phyloP scores from a whole-genome alignment of 2,888 invertebrate species.

The Magallana nippona region DNA sequence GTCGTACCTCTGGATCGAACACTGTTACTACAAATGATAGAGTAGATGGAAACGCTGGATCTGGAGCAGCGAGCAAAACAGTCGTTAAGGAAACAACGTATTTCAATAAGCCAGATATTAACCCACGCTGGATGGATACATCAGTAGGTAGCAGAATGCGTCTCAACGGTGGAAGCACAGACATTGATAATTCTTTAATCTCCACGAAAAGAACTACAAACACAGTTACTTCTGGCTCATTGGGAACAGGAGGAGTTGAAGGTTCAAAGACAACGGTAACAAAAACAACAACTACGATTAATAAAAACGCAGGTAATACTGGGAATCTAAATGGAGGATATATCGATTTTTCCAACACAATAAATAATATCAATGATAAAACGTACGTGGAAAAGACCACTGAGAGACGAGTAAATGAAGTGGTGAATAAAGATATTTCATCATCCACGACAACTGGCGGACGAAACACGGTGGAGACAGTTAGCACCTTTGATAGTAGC shows the following conservation, averaged over 20 bases:
- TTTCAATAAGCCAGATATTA: neutral
- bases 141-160: neutral
- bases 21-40: neutral
- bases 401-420: slow-evolving; percentile 1
- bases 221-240: neutral
- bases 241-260: neutral
- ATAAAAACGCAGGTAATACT: neutral
- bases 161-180: neutral
- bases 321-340: neutral
- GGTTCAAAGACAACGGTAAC: neutral
- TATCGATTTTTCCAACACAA: neutral
- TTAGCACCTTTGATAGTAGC: neutral
- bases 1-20: neutral
- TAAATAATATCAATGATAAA: neutral
- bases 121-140: neutral
- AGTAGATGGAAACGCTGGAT: neutral
- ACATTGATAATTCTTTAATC: neutral
- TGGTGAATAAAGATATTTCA: neutral
- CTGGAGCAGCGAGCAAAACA: neutral
- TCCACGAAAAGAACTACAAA: neutral
- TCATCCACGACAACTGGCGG: neutral
- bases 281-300: neutral
- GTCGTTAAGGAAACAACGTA: neutral
- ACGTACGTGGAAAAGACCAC: neutral
- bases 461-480: neutral